Evolutionary conservation across 2,113 vertebrate species (phyloP).

Genomic region (Malurus alboscapulatus): DNA sequence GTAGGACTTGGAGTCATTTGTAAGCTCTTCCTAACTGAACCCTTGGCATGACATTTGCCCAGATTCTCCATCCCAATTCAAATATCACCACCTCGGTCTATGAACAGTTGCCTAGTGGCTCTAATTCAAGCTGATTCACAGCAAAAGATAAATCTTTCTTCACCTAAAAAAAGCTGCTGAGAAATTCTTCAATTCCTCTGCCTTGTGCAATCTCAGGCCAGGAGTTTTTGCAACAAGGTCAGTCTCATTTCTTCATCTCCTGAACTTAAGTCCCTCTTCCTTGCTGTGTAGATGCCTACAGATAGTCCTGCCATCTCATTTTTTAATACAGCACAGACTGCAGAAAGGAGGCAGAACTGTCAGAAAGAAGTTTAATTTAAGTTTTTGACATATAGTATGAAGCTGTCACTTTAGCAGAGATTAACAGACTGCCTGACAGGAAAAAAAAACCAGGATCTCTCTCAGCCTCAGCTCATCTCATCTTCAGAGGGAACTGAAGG

Average conservation of each 20-base stretch:
- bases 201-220: not conserved
- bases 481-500: not conserved
- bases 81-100: constrained; percentile 9
- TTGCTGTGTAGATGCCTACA: not conserved
- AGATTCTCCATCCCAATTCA: not conserved
- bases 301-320: not conserved
- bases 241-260: not conserved
- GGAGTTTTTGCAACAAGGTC: not conserved
- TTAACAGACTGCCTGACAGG: not conserved
- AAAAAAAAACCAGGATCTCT: not conserved
- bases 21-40: not conserved
- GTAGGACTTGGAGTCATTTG: not conserved
- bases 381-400: not conserved
- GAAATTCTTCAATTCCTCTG: not conserved
- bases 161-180: not conserved
- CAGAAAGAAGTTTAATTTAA: not conserved
- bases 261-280: not conserved
- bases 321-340: not conserved
- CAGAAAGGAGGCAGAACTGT: not conserved
- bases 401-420: not conserved
- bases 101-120: not conserved
- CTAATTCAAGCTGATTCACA: constrained; percentile 6
- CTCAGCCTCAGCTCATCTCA: not conserved
- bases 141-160: constrained; percentile 33
- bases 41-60: not conserved